These are phyloP conservation scores for Polyodon spathula DNA, from an alignment of 2,113 vertebrate genomes.

Conservation along the genomic window DNA sequence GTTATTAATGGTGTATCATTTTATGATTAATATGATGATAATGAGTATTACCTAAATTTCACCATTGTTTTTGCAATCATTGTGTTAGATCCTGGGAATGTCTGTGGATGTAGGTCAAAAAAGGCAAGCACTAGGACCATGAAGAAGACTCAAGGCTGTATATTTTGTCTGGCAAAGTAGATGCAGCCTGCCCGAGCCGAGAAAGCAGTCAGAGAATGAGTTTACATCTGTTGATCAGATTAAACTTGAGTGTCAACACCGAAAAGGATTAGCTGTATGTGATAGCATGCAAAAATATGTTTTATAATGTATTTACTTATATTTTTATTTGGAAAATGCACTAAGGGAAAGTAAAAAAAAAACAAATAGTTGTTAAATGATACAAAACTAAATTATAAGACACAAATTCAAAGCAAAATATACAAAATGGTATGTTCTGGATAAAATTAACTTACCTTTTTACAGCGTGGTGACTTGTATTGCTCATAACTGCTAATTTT, in stretches of 20 bases:
- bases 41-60: too few relatives aligned
- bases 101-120: slow-evolving; percentile 16
- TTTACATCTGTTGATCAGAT: slow-evolving; percentile 60
- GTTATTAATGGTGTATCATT: too few relatives aligned
- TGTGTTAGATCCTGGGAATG: not conserved
- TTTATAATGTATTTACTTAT: too few relatives aligned
- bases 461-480: not conserved
- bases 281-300: not conserved
- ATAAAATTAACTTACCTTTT: not conserved
- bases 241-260: slow-evolving; percentile 36
- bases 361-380: too few relatives aligned
- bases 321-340: too few relatives aligned
- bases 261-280: not conserved
- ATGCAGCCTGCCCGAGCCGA: slow-evolving; percentile 37
- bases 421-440: not conserved
- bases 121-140: slow-evolving; percentile 66
- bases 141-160: slow-evolving; percentile 39
- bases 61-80: not conserved
- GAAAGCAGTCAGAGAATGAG: slow-evolving; percentile 43
- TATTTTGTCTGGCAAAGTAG: slow-evolving; percentile 45
- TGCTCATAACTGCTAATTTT: not conserved
- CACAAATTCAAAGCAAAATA: not conserved
- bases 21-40: too few relatives aligned
- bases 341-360: too few relatives aligned
- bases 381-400: too few relatives aligned